phyloP scores from a whole-genome alignment of 2,888 invertebrate genomes.

The Smittia aterrima region DNA sequence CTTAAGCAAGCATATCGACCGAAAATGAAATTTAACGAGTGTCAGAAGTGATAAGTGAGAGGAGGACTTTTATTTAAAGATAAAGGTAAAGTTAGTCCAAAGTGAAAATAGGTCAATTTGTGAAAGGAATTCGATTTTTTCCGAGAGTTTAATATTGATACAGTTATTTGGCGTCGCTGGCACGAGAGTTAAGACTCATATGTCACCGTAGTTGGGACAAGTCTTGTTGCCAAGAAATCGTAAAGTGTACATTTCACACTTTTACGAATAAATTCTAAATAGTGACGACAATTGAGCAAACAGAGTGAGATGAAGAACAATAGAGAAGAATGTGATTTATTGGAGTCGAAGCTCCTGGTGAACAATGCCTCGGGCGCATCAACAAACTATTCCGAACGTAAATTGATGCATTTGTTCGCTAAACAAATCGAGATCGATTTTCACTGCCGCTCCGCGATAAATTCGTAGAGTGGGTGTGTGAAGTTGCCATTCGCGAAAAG shows the following conservation, averaged over 20 bases:
- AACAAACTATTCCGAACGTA: background rate
- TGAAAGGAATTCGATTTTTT: constrained; percentile 1
- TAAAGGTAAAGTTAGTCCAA: constrained; percentile 5
- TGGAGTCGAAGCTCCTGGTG: background rate
- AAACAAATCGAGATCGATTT: background rate
- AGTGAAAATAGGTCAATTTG: background rate
- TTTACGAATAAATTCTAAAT: background rate
- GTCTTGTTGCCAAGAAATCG: background rate
- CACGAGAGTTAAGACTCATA: background rate
- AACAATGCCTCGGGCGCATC: background rate
- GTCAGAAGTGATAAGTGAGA: background rate
- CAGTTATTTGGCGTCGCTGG: constrained; percentile 1
- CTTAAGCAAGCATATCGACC: background rate
- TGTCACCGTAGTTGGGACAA: background rate
- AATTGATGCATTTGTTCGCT: background rate
- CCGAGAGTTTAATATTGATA: constrained; percentile 4
- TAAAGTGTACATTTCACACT: background rate
- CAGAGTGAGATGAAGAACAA: background rate
- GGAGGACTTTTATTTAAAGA: background rate
- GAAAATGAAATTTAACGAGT: background rate
- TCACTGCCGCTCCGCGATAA: background rate
- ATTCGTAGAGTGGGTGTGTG: constrained; percentile 15
- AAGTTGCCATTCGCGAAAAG: background rate
- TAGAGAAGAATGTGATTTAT: constrained; percentile 5
- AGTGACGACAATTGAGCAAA: constrained; percentile 11